Percentiles rank a stretch among this genome's conserved stretches.
These are phyloP conservation scores for Mormyrops attenuatus DNA, from an alignment of 2,797 vertebrate genomes.

Conservation along the genomic window DNA sequence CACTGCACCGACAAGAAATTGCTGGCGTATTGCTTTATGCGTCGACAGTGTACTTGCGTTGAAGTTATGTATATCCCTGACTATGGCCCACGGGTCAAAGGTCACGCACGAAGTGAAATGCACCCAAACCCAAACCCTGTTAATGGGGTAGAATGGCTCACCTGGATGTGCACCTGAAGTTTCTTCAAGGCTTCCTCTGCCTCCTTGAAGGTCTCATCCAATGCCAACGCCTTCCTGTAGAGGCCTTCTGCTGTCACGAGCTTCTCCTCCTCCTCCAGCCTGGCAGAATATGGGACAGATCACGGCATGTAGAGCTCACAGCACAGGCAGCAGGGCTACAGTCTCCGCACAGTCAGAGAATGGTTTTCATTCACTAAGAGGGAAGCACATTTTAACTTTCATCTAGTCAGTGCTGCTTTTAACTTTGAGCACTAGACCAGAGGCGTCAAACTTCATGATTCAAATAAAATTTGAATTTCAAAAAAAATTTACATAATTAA, in stretches of 20 bases:
- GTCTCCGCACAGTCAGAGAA: not conserved
- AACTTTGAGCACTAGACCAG: not conserved
- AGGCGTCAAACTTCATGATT: no score
- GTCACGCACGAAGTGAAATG: not conserved
- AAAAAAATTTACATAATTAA: no score
- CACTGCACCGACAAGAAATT: not conserved
- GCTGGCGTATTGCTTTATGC: not conserved
- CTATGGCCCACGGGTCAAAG: not conserved
- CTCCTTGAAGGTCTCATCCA: conserved; percentile 81
- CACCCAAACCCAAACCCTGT: not conserved
- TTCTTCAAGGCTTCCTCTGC: conserved; percentile 83
- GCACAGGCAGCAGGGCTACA: not conserved
- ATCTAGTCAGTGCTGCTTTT: not conserved
- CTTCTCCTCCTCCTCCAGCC: conserved; percentile 91
- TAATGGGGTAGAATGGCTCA: conserved; percentile 65
- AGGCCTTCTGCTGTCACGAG: conserved; percentile 86
- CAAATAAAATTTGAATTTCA: no score
- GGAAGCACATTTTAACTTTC: not conserved
- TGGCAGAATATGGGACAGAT: conserved; percentile 37
- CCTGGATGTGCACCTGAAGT: conserved; percentile 87
- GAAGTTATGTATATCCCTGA: not conserved
- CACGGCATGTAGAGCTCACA: not conserved
- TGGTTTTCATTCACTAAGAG: not conserved
- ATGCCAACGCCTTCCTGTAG: conserved; percentile 81
- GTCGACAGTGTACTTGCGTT: not conserved